phyloP scores from a whole-genome alignment of 1,140 invertebrate genomes.

The Meteorus sp. region DNA sequence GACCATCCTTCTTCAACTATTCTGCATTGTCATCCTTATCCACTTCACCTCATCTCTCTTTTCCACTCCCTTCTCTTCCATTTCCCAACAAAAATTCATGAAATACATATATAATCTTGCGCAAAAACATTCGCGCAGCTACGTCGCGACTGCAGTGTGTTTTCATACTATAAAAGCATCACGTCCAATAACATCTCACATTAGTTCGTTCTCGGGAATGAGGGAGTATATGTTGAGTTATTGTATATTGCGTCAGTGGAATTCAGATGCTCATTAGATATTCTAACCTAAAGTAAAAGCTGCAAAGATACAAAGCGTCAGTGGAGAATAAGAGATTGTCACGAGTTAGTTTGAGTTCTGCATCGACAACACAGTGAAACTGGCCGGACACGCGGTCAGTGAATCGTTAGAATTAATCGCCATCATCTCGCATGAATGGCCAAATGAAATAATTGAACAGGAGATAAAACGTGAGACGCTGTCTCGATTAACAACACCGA shows the following conservation, averaged over 20 bases:
- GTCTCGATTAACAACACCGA: constrained; percentile 35
- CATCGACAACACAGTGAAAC: constrained; percentile 14
- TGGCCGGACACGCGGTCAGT: constrained; percentile 30
- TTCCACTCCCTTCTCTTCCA: not conserved
- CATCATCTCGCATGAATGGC: constrained; percentile 32
- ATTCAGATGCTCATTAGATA: too few species aligned
- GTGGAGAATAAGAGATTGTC: not conserved
- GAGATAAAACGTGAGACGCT: too few species aligned
- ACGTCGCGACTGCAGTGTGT: constrained; percentile 20
- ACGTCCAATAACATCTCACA: not conserved
- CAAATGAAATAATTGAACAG: constrained; percentile 54
- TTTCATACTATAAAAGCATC: constrained; percentile 11
- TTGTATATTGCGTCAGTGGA: too few species aligned
- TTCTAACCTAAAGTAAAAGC: too few species aligned
- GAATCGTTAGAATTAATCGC: constrained; percentile 25
- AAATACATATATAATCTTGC: not conserved
- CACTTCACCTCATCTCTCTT: not conserved
- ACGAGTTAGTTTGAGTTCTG: not conserved
- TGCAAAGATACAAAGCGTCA: too few species aligned
- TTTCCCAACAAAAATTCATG: not conserved
- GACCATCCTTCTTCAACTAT: not conserved
- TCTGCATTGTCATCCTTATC: not conserved
- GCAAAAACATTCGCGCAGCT: constrained; percentile 17
- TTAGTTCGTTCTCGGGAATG: not conserved
- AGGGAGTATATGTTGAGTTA: too few species aligned